Evolutionary conservation across 2,797 vertebrate species (phyloP).

Genomic region (Tangara arthus): DNA sequence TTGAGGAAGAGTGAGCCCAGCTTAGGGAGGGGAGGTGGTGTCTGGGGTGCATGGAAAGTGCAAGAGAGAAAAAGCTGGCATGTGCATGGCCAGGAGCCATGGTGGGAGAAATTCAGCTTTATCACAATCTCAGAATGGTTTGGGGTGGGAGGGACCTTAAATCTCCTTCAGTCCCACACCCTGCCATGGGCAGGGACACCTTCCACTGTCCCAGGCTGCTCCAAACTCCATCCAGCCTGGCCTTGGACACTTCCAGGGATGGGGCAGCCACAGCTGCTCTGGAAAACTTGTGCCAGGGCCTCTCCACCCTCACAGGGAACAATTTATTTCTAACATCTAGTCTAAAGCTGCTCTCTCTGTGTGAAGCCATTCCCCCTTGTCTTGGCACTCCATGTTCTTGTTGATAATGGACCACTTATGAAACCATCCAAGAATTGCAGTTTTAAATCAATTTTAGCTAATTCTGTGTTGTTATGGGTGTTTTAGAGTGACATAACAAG

Average conservation of each 20-base stretch:
- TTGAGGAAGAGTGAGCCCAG: background rate
- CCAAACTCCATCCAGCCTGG: fast-evolving
- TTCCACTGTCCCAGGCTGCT: fast-evolving
- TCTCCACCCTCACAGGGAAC: fast-evolving
- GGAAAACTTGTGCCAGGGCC: background rate
- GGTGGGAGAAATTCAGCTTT: background rate
- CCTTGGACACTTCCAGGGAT: background rate
- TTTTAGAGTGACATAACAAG: background rate
- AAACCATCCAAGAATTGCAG: background rate
- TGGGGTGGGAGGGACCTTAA: background rate
- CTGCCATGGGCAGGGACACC: background rate
- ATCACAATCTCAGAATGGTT: background rate
- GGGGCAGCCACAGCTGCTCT: background rate
- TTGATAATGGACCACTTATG: background rate
- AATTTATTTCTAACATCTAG: background rate
- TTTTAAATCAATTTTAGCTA: background rate
- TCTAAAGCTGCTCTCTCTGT: background rate
- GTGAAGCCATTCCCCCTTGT: background rate
- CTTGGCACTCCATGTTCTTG: background rate
- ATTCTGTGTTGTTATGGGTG: fast-evolving
- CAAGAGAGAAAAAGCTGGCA: background rate
- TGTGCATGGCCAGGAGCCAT: fast-evolving
- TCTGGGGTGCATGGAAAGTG: background rate
- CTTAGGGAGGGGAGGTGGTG: background rate
- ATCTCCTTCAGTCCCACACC: background rate